Evolutionary conservation across 2,797 vertebrate species (phyloP).

Genomic region (Champsocephalus gunnari): DNA sequence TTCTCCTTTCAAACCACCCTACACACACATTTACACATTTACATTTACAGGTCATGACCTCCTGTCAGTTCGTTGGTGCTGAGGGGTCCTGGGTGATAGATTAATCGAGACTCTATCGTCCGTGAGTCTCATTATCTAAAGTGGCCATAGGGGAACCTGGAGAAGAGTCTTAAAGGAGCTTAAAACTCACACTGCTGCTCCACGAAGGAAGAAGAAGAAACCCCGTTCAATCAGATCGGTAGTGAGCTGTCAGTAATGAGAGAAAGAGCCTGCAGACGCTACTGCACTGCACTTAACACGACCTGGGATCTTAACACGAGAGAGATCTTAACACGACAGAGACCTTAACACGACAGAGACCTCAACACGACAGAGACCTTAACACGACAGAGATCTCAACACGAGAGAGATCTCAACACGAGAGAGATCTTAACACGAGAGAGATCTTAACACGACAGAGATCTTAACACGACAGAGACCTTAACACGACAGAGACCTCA

Average conservation of each 20-base stretch:
- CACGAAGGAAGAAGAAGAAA: not conserved
- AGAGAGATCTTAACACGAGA: too few species aligned
- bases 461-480: too few species aligned
- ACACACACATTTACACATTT: slow-evolving; percentile 42
- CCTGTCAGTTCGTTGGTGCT: slow-evolving; percentile 6
- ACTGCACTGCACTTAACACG: slow-evolving; percentile 36
- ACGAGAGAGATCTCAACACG: too few species aligned
- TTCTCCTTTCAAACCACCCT: slow-evolving; percentile 10
- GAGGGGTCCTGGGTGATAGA: slow-evolving; percentile 39
- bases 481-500: too few species aligned
- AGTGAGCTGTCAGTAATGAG: slow-evolving; percentile 58
- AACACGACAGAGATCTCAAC: too few species aligned
- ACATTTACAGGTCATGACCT: slow-evolving; percentile 62
- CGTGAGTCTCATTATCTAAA: slow-evolving; percentile 73
- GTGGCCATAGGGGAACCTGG: slow-evolving; percentile 49
- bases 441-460: too few species aligned
- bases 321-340: not conserved
- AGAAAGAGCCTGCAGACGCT: slow-evolving; percentile 22
- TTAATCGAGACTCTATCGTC: slow-evolving; percentile 39
- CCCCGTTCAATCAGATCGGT: slow-evolving; percentile 32
- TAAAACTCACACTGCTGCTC: slow-evolving; percentile 26
- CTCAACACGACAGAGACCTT: too few species aligned
- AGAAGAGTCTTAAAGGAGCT: slow-evolving; percentile 49
- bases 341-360: too few species aligned
- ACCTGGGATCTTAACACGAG: slow-evolving; percentile 18